Evolutionary conservation across 2,113 vertebrate species (phyloP).

Genomic region (Acrocephalus arundinaceus): DNA sequence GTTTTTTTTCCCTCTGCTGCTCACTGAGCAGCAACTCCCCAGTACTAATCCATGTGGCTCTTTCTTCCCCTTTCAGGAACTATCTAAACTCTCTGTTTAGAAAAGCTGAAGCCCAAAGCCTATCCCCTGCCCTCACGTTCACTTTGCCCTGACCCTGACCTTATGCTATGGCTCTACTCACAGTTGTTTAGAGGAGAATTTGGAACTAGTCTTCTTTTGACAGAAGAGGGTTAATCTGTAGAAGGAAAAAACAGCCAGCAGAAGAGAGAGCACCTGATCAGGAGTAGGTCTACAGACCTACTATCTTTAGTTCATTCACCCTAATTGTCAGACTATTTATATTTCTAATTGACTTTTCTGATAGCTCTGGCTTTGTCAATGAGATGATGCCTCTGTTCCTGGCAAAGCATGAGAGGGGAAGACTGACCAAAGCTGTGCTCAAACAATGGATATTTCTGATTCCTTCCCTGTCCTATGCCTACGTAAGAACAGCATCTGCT

Average conservation of each 20-base stretch:
- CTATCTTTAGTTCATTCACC: neutral
- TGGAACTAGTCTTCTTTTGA: neutral
- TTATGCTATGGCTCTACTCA: neutral
- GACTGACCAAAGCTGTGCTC: neutral
- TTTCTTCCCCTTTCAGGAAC: neutral
- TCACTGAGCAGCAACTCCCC: neutral
- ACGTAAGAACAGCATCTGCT: neutral
- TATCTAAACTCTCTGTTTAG: neutral
- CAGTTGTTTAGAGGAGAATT: neutral
- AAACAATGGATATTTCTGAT: neutral
- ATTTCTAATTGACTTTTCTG: neutral
- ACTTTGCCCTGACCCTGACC: neutral
- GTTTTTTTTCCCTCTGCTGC: neutral
- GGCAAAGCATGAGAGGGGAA: neutral
- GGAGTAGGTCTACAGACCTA: neutral
- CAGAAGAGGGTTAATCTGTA: neutral
- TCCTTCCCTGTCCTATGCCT: neutral
- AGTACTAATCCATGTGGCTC: neutral
- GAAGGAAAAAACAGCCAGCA: neutral
- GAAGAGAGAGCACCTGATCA: accelerated
- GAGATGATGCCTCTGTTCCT: neutral
- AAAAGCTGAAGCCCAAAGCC: neutral
- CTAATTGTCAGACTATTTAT: neutral
- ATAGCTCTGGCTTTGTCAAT: neutral
- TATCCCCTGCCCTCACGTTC: neutral